A percentile compares a stretch with the other conserved stretches of the same genome.
Conservation (phyloP, 2,888 invertebrate species). For the Drosophila kuntzei region DNA sequence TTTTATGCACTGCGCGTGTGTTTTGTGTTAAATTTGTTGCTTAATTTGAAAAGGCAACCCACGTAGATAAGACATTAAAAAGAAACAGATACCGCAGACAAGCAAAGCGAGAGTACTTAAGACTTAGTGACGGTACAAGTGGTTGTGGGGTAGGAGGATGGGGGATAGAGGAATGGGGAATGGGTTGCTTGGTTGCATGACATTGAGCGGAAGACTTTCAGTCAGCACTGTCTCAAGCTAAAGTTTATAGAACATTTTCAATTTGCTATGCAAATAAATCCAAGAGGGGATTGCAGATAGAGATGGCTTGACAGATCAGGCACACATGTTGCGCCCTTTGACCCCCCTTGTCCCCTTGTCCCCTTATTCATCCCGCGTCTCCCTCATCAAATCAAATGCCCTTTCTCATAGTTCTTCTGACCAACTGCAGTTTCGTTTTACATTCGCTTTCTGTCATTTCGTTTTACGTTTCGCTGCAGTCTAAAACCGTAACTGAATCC, state of each 20-base stretch:
- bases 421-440: constrained; percentile 54
- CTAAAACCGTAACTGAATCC: constrained; percentile 38
- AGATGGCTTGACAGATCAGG: constrained; percentile 5
- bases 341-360: not conserved
- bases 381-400: not conserved
- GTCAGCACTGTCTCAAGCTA: constrained; percentile 42
- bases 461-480: constrained; percentile 55
- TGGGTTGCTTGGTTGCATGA: not conserved
- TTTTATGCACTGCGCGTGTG: constrained; percentile 77
- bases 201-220: constrained; percentile 34
- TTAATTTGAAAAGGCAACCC: constrained; percentile 68
- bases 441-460: constrained; percentile 53
- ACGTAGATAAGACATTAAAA: constrained; percentile 73
- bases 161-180: no score
- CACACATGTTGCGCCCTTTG: constrained; percentile 52
- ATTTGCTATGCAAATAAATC: constrained; percentile 72
- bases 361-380: not conserved
- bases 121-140: constrained; percentile 9
- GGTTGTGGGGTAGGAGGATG: not conserved
- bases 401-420: constrained; percentile 17
- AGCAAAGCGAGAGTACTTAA: constrained; percentile 31
- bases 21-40: constrained; percentile 73
- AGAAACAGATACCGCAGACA: constrained; percentile 54
- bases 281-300: not conserved
- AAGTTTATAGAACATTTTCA: constrained; percentile 68